A percentile compares a stretch with the other conserved stretches of the same genome.
Evolutionary conservation across 2,113 vertebrate genomes (phyloP).

Genomic region (Cromileptes altivelis): DNA sequence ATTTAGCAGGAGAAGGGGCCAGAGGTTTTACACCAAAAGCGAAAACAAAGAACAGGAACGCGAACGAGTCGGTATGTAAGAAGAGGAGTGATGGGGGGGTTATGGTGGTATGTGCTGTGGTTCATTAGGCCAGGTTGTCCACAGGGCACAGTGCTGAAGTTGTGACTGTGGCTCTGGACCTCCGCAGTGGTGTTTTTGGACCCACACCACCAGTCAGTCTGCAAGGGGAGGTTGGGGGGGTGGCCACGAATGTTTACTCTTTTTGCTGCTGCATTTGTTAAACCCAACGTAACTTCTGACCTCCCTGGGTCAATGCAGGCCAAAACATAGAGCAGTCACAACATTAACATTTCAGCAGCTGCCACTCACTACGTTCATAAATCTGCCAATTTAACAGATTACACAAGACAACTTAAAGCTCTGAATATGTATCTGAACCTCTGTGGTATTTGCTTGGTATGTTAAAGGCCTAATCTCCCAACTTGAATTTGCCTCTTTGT

Average conservation of each 20-base stretch:
- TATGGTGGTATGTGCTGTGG: conserved; percentile 53
- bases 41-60: conserved; percentile 74
- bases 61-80: conserved; percentile 46
- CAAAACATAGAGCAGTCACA: not conserved
- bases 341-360: conserved; percentile 15
- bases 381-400: not conserved
- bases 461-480: too few relatives aligned
- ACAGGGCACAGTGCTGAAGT: conserved; percentile 55
- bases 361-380: not conserved
- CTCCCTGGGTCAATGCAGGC: conserved; percentile 13
- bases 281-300: conserved; percentile 27
- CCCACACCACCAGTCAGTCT: conserved; percentile 39
- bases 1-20: conserved; percentile 56
- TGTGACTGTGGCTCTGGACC: conserved; percentile 67
- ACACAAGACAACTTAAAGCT: not conserved
- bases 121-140: conserved; percentile 72
- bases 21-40: conserved; percentile 69
- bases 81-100: conserved; percentile 25
- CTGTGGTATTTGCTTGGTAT: not conserved
- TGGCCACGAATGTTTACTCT: not conserved
- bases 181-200: conserved; percentile 52
- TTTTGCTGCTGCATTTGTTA: conserved; percentile 19
- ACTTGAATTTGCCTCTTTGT: too few relatives aligned
- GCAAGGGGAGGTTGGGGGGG: not conserved
- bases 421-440: not conserved